Evolutionary conservation across 2,797 vertebrate genomes (phyloP).

Genomic region (Mionectes olivaceus): DNA sequence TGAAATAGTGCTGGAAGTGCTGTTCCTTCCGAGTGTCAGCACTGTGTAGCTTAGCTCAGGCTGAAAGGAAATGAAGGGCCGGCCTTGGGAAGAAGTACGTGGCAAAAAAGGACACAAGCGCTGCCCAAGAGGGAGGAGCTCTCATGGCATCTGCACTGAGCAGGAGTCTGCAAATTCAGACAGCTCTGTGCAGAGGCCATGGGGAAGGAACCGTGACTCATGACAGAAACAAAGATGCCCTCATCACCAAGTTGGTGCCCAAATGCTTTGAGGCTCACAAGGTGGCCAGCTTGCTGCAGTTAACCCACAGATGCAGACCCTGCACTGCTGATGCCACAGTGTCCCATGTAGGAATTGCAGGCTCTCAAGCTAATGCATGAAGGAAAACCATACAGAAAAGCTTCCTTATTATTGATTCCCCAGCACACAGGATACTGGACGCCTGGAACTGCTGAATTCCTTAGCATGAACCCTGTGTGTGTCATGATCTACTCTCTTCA

Average conservation of each 20-base stretch:
- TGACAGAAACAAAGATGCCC: not conserved
- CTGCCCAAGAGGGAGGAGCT: not conserved
- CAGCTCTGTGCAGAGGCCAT: not conserved
- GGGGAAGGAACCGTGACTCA: not conserved
- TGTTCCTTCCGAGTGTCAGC: not conserved
- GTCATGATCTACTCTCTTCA: not conserved
- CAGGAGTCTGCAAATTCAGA: not conserved
- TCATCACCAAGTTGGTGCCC: not conserved
- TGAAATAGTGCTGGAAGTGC: not conserved
- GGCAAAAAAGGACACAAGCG: not conserved
- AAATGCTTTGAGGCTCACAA: not conserved
- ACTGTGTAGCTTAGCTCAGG: not conserved
- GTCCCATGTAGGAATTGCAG: not conserved
- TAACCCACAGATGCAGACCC: not conserved
- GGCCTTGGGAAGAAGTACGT: not conserved
- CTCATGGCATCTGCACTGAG: accelerated
- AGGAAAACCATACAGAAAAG: not conserved
- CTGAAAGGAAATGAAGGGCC: not conserved
- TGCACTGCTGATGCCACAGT: not conserved
- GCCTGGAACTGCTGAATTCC: not conserved
- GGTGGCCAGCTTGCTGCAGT: not conserved
- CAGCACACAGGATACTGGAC: not conserved
- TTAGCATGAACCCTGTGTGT: not conserved
- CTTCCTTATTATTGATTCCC: not conserved
- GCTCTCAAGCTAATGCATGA: not conserved